Percentiles rank a stretch among this genome's conserved stretches.
phyloP scores from a whole-genome alignment of 1,140 invertebrate genomes.

The Andricus grossulariae region DNA sequence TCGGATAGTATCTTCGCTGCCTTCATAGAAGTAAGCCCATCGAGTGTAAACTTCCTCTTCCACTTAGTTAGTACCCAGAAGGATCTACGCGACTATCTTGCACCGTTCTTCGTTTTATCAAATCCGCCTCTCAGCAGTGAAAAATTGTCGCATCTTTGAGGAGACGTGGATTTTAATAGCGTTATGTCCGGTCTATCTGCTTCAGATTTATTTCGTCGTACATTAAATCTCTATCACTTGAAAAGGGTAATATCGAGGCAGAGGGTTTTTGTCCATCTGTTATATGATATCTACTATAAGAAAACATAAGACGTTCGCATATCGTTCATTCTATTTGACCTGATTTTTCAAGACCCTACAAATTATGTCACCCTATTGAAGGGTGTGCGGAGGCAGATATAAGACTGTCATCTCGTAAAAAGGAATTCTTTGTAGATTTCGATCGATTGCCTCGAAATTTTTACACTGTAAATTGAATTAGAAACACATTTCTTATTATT shows the following conservation, averaged over 20 bases:
- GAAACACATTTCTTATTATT: no score
- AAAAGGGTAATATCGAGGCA: constrained; percentile 52
- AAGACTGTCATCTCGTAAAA: no score
- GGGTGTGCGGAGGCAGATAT: no score
- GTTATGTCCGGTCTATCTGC: constrained; percentile 55
- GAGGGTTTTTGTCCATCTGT: constrained; percentile 53
- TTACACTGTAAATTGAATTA: no score
- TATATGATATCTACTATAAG: constrained; percentile 30
- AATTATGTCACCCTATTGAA: no score
- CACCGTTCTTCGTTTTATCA: not conserved
- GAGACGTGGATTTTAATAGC: constrained; percentile 54
- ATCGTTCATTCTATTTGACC: no score
- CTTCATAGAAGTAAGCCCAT: no score
- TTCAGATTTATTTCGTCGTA: constrained; percentile 52
- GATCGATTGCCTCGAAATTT: no score
- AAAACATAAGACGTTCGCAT: constrained; percentile 49
- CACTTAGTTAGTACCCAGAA: constrained; percentile 31
- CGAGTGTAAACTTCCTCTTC: no score
- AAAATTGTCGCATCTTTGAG: constrained; percentile 52
- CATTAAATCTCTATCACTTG: constrained; percentile 56
- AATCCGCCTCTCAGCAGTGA: constrained; percentile 35
- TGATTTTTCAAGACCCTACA: no score
- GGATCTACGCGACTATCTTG: constrained; percentile 32
- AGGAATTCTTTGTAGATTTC: no score
- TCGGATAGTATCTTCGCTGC: constrained; percentile 41